Conservation (phyloP, 2,797 vertebrate species). For the Tolypeutes matacus region DNA sequence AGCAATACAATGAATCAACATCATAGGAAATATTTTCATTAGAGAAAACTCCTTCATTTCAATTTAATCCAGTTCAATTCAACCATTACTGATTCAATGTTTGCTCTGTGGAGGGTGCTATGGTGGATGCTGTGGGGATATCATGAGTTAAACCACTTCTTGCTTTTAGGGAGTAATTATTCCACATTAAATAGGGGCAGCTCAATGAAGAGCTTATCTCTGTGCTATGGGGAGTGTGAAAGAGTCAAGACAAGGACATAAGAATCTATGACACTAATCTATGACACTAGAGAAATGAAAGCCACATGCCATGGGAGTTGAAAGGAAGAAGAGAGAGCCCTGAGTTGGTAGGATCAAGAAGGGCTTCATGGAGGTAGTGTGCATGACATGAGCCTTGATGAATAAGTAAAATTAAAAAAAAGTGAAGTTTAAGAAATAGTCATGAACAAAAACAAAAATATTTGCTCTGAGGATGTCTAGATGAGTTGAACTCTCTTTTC, state of each 20-base stretch:
- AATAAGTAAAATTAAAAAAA: not conserved
- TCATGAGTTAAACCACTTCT: not conserved
- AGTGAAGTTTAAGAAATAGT: not conserved
- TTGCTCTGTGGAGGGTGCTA: not conserved
- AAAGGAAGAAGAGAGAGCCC: not conserved
- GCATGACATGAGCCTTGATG: not conserved
- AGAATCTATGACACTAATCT: not conserved
- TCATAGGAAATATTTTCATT: conserved; percentile 57
- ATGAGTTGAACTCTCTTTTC: conserved; percentile 29
- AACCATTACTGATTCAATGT: not conserved
- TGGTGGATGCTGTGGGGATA: not conserved
- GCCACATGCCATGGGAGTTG: not conserved
- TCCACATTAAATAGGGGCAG: not conserved
- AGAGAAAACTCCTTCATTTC: conserved; percentile 52
- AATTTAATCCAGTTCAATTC: conserved; percentile 29
- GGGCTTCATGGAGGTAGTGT: not conserved
- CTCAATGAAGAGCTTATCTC: not conserved
- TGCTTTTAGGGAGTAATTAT: not conserved
- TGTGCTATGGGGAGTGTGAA: not conserved
- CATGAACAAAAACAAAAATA: not conserved
- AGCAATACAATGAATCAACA: not conserved
- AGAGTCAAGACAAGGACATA: not conserved
- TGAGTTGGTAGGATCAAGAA: not conserved
- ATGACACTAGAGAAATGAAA: not conserved
- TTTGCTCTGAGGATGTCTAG: conserved; percentile 10